Percentiles rank a stretch among this genome's conserved stretches.
Evolutionary conservation across 2,113 vertebrate genomes (phyloP).

Genomic region (Eleginops maclovinus): DNA sequence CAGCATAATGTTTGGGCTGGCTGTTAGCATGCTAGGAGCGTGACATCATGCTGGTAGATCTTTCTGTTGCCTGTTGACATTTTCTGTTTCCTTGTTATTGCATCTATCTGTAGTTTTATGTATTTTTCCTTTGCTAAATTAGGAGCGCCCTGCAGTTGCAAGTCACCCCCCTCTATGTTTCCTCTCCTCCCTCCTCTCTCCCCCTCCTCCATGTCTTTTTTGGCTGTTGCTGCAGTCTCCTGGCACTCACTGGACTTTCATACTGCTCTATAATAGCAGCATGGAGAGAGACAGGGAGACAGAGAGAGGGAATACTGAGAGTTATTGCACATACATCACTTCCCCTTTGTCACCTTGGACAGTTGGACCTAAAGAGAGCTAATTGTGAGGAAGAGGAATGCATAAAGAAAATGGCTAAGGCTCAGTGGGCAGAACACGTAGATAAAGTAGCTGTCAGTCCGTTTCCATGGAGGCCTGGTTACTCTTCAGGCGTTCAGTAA

Average conservation of each 20-base stretch:
- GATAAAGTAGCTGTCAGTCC: constrained; percentile 4
- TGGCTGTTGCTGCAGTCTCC: constrained; percentile 68
- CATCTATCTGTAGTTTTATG: no score
- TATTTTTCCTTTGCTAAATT: neutral
- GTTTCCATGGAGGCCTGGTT: constrained; percentile 20
- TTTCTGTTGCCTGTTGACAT: no score
- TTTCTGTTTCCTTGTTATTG: neutral
- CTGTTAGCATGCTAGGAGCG: neutral
- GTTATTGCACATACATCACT: constrained; percentile 53
- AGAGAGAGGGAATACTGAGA: constrained; percentile 66
- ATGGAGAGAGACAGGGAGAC: constrained; percentile 30
- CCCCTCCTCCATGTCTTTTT: neutral
- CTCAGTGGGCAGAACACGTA: neutral
- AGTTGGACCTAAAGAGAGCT: constrained; percentile 28
- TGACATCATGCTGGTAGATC: neutral
- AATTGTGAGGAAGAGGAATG: constrained; percentile 28
- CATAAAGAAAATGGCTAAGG: constrained; percentile 2
- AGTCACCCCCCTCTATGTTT: neutral
- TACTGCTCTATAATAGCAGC: constrained; percentile 47
- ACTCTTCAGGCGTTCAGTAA: neutral
- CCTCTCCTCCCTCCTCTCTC: neutral
- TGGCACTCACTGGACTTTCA: constrained; percentile 52
- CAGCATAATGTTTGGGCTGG: no score
- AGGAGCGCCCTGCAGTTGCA: neutral
- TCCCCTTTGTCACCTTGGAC: constrained; percentile 54